Base-by-base conservation (phyloP, 1,140 invertebrate species). In the Zaprionus taronus region DNA sequence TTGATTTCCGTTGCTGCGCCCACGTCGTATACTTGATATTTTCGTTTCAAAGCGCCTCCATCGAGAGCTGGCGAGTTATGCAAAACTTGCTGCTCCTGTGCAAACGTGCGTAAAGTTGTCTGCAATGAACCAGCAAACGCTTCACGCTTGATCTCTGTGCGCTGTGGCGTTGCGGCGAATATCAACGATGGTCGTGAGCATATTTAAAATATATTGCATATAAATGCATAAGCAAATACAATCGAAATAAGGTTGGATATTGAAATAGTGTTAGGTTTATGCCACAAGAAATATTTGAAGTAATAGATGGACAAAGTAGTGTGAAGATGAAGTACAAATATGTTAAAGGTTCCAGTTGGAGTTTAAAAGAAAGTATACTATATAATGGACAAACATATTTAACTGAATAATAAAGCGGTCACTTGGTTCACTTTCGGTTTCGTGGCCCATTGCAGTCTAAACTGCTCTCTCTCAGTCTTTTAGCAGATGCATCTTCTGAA, bases 71-170 rank as follows among this genome's bases (percentile, higher is more conserved):
- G 5, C 24, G 62, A 65, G 24, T 61, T 61, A 77, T 66, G 68
- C 68, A 62, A 72, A 76, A 72, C 49, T 58, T 67, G 70, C 70
- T 66, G 62, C 56, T 62, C 31, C 71, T 83, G 81, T 74, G 73
- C 84, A 83, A 68, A 87, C 83, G 83, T 87, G 83, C 83, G 80
- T 83, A 63, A 78, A 83, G 64, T 79, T 81, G 78, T 63, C 57
- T 72, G 69, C 83, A 86, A 80, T 80, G 83, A 74, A 86, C 77
- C 83, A 74, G 55, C 66, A 77, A 89, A 67, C 69, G 57, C 31
- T 84, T 83, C 41, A 87, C 62, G 78, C 71, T 83, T 67, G 63
- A 80, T 28, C 75, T 74, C 47, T 51, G 34, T 24, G 15, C 36
- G 6, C n/a, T 62, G 20, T 4, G 15, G 11, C 15, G 9, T 34